Base-by-base conservation (phyloP, 2,888 invertebrate genomes). In the Erebia palarica region DNA sequence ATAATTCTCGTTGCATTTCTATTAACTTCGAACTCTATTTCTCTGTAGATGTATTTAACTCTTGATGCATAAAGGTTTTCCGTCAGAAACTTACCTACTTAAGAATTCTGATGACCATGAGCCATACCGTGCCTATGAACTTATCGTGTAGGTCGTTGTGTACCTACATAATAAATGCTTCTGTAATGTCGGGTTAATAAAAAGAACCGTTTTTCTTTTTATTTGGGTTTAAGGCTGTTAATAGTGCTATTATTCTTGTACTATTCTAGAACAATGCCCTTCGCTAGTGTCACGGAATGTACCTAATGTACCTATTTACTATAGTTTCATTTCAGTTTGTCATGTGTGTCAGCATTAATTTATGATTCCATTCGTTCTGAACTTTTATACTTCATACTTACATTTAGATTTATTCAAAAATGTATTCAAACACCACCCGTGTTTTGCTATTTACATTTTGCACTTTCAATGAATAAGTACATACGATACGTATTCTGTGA, bases 401-500 rank as follows among this genome's bases (percentile, higher is more conserved):
- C 53, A 53, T 53, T 53, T 16, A 53, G 53, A 53, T 53, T 53
- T 10, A 53, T 10, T 53, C 16, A 53, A 53, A 53, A 53, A 9
- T 16, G 9, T 53, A 53, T 53, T 53, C 16, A 53, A 53, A 53
- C 51, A 51, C 10, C 53, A 53, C 9, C 16, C 27, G 13, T 55
- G 55, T 65, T 65, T 51, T 16, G 65, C 55, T 55, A 42, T 55
- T 65, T 44, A 65, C 65, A 55, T 65, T 55, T 53, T 55, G 55
- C 44, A 44, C 18, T 55, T 55, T 57, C 65, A 16, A 55, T 44
- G 55, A 57, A 66, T 66, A n/a, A n/a, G n/a, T n/a, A 65, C 55
- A 21, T 57, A 66, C 21, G 57, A 57, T 57, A 47, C 57, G 57
- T 66, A 66, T 66, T 66, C 66, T 57, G 44, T 55, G 57, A 44